Base-by-base conservation (phyloP, 2,888 invertebrate genomes). In the Mythimna impura region DNA sequence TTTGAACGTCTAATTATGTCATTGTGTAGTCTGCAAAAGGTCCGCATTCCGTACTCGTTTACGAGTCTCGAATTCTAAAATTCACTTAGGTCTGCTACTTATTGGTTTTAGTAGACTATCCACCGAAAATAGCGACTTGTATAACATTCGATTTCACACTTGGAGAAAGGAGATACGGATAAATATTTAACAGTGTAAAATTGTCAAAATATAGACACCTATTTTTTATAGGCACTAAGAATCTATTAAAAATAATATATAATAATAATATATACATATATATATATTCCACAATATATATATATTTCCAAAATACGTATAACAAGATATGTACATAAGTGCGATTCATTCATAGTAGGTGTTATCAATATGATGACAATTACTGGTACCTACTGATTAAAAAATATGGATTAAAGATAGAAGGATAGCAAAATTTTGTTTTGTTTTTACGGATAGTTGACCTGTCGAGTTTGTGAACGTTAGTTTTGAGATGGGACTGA, bases 401-500 rank as follows among this genome's bases (percentile, higher is more conserved):
- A 47, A 22, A 76, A 58, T 43, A 47, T n/a, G 30, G 43, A 63
- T 63, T 58, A 34, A 50, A 61, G 61, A 61, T 68, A 61, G 55
- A 57, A 52, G 25, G 43, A 50, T 75, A 71, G 71, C 71, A 74
- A 76, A 68, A 68, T 76, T 66, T 10, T 52, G 63, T 50, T 66
- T 54, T 73, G 79, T 73, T 55, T 64, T 68, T 76, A 73, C 30
- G 62, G 34, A 69, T 57, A 30, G 62, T 73, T 67, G 76, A 69
- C 71, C 66, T 69, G 72, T 69, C 63, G 72, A 80, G 84, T 81
- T 79, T 75, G 86, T 78, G 81, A 88, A 87, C 87, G 85, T 85
- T 86, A 58, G 86, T 82, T 79, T 65, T 66, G 85, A 89, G 89
- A 89, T 89, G 86, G 88, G 87, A 87, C 88, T 88, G 86, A 90